Evolutionary conservation across 2,888 invertebrate genomes (phyloP), one percentile per base, ranked within the genome.

Genomic region (Trichacis sp.): DNA sequence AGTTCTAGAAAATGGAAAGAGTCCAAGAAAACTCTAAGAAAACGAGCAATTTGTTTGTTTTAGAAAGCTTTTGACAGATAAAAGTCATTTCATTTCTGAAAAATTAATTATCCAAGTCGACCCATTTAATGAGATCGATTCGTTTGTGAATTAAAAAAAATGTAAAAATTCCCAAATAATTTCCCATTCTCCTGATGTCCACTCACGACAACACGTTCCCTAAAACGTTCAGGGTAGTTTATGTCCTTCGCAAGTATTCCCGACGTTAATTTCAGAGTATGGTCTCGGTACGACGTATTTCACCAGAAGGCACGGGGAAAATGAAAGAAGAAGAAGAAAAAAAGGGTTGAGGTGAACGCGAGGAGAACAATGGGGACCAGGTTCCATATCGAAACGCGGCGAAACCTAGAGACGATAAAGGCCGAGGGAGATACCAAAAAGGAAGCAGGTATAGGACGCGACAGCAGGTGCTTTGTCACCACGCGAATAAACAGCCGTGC

Each of bases 381-480:
- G 69, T 75, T 75, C 76, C 76, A 78, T 78, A 78, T 77, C 75
- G 75, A 74, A 76, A 70, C 71, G 68, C 68, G 68, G 69, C 70
- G 68, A 68, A 24, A 64, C 69, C 57, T 66, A 65, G 67, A 8
- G 59, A 68, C 62, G 68, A 68, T 66, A 69, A 72, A 69, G 69
- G 68, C 64, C 56, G 63, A 45, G 58, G 61, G 58, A 70, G 66
- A 24, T 66, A 69, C 64, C 67, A 56, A 70, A 64, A 61, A 59
- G 69, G 71, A 58, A 68, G 58, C 64, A 72, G 68, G 69, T 64
- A 69, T 67, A 65, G 71, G 72, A 72, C 72, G 73, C 74, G 79
- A 79, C 80, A 81, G 82, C 82, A 81, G 83, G 83, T 83, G 82
- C 83, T 83, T 83, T 82, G 82, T 83, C 81, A 81, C 79, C 75